Percentiles rank a stretch among this genome's conserved stretches.
These are phyloP conservation scores for Garra rufa DNA, from an alignment of 2,113 vertebrate genomes.

Conservation along the genomic window DNA sequence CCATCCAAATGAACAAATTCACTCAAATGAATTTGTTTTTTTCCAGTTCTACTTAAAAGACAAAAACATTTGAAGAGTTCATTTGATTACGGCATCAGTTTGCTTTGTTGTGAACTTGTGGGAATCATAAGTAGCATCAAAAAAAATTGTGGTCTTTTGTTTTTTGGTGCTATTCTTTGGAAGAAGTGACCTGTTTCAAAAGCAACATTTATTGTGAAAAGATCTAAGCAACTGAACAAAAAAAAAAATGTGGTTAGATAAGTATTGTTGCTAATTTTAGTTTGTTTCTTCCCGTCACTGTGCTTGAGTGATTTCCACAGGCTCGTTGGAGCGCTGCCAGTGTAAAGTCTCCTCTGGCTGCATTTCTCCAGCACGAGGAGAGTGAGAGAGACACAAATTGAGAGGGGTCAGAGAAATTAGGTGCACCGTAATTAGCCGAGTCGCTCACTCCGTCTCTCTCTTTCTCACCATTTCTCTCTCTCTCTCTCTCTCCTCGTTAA, in stretches of 20 bases:
- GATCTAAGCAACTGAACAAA: background rate
- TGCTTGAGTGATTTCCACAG: constrained; percentile 70
- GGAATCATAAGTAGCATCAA: background rate
- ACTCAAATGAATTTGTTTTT: background rate
- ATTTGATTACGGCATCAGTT: background rate
- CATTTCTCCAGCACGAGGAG: constrained; percentile 59
- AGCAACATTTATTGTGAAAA: background rate
- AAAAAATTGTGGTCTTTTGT: no score
- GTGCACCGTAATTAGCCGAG: constrained; percentile 69
- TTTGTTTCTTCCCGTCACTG: background rate
- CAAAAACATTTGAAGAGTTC: background rate
- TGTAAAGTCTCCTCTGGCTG: constrained; percentile 59
- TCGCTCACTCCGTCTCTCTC: constrained; percentile 28
- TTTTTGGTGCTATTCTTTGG: background rate
- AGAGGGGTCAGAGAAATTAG: constrained; percentile 37
- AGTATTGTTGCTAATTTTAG: constrained; percentile 54
- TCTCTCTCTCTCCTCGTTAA: constrained; percentile 59
- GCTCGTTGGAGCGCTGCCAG: constrained; percentile 62
- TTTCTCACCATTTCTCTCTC: constrained; percentile 12
- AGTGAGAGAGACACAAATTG: constrained; percentile 38
- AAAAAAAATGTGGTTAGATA: constrained; percentile 55
- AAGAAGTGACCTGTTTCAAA: background rate
- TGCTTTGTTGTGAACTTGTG: background rate
- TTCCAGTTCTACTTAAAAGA: background rate
- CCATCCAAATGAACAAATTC: background rate